phyloP scores from a whole-genome alignment of 2,113 vertebrate genomes.

The Urocynchramus pylzowi region DNA sequence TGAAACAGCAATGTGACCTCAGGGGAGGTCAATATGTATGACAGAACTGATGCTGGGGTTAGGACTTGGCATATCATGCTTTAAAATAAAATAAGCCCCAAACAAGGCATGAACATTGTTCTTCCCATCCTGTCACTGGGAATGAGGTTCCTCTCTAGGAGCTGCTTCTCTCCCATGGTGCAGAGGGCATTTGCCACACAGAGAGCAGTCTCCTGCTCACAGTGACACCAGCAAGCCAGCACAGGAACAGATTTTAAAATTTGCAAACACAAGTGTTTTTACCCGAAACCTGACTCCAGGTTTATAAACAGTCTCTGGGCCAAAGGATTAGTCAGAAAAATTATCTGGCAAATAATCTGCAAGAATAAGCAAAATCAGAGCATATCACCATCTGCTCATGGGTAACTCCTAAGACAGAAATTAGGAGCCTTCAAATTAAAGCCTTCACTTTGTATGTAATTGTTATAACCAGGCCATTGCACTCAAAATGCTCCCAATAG shows the following conservation, averaged over 20 bases:
- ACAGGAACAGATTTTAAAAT: not conserved
- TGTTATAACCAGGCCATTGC: not conserved
- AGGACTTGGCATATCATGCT: not conserved
- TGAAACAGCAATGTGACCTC: not conserved
- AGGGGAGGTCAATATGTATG: not conserved
- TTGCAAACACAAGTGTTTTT: conserved; percentile 37
- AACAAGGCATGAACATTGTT: rapidly evolving
- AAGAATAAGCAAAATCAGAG: conserved; percentile 35
- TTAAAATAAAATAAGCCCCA: not conserved
- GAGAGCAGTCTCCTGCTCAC: not conserved
- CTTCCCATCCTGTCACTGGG: not conserved
- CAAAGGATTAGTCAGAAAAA: conserved; percentile 51
- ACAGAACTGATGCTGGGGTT: not conserved
- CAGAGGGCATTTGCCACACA: not conserved
- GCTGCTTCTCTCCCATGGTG: not conserved
- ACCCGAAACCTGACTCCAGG: conserved; percentile 11
- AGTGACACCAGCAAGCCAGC: not conserved
- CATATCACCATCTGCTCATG: conserved; percentile 29
- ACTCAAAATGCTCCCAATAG: not conserved
- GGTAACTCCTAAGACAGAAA: not conserved
- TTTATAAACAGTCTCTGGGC: conserved; percentile 21
- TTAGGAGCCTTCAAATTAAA: not conserved
- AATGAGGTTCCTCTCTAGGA: not conserved
- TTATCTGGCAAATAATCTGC: conserved; percentile 50
- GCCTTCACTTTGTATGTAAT: not conserved